These are phyloP conservation scores for Caenorhabditis doughertyi DNA, from an alignment of 2,888 invertebrate genomes.

Conservation along the genomic window DNA sequence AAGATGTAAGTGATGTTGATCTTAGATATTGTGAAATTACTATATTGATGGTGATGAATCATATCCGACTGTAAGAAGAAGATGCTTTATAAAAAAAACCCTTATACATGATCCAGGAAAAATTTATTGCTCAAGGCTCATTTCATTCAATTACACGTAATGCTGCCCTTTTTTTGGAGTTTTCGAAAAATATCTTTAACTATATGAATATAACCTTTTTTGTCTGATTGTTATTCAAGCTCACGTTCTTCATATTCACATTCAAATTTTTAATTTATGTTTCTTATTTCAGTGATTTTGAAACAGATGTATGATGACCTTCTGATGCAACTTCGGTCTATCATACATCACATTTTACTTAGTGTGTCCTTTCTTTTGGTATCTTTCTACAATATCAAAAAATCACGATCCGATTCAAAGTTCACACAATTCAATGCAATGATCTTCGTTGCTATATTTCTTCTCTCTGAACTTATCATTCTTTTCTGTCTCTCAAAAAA, in stretches of 20 bases:
- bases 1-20: background rate
- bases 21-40: too few relatives aligned
- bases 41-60: too few relatives aligned
- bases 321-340: conserved; percentile 44
- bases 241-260: background rate
- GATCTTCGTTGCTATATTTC: conserved; percentile 48
- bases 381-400: conserved; percentile 28
- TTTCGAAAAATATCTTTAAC: too few relatives aligned
- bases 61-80: too few relatives aligned
- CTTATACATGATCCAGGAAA: too few relatives aligned
- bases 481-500: background rate
- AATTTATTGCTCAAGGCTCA: too few relatives aligned
- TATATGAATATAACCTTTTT: too few relatives aligned
- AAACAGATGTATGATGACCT: conserved; percentile 49
- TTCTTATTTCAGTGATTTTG: conserved; percentile 17
- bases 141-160: too few relatives aligned
- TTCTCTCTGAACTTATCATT: conserved; percentile 39
- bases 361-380: conserved; percentile 9
- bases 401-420: conserved; percentile 49
- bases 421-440: conserved; percentile 27
- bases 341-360: conserved; percentile 27
- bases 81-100: too few relatives aligned
- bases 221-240: background rate
- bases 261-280: background rate
- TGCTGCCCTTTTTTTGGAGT: too few relatives aligned